phyloP scores from a whole-genome alignment of 2,888 invertebrate species.

The Drosophila gaucha region DNA sequence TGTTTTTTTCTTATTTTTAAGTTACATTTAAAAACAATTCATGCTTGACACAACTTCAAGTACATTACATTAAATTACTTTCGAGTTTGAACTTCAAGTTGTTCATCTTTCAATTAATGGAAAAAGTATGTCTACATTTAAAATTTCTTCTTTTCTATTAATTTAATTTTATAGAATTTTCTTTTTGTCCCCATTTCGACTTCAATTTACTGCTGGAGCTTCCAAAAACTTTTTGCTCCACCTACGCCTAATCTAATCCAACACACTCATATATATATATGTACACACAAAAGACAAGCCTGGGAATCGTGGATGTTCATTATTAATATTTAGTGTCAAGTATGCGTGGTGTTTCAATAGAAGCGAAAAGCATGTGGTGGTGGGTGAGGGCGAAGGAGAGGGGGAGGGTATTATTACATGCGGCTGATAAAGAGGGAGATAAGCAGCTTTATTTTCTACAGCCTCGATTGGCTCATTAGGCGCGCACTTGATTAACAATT shows the following conservation, averaged over 20 bases:
- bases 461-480: constrained; percentile 58
- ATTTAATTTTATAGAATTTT: neutral
- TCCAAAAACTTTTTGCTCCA: neutral
- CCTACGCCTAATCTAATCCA: constrained; percentile 10
- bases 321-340: constrained; percentile 60
- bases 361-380: neutral
- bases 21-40: too few species aligned
- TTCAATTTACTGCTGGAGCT: neutral
- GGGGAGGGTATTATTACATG: constrained; percentile 19
- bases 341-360: neutral
- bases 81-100: too few species aligned
- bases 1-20: too few species aligned
- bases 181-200: neutral
- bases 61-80: too few species aligned
- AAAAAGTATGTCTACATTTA: too few species aligned
- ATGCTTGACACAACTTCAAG: too few species aligned
- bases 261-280: neutral
- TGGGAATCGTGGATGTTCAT: constrained; percentile 29
- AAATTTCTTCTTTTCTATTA: too few species aligned
- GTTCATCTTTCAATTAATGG: too few species aligned
- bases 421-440: constrained; percentile 58
- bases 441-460: constrained; percentile 49
- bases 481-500: constrained; percentile 44
- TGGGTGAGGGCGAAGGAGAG: neutral
- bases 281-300: too few species aligned